These are phyloP conservation scores for Acipenser oxyrinchus DNA, from an alignment of 2,797 vertebrate genomes.

Conservation along the genomic window DNA sequence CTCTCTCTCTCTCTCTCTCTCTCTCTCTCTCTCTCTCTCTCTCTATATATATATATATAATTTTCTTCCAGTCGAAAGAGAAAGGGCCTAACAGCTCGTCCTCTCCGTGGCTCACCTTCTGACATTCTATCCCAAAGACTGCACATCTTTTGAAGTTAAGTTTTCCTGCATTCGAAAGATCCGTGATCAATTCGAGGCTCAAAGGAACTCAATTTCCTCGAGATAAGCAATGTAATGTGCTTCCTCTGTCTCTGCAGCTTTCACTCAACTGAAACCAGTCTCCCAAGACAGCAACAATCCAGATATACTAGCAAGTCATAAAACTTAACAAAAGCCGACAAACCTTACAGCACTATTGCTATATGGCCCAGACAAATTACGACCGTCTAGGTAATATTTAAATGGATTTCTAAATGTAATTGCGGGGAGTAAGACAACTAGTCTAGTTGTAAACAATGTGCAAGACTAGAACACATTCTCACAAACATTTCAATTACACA, in stretches of 20 bases:
- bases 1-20: too few species aligned
- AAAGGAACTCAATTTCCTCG: slow-evolving; percentile 34
- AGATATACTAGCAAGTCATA: slow-evolving; percentile 95
- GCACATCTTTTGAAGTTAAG: too few species aligned
- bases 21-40: too few species aligned
- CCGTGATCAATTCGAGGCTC: not conserved
- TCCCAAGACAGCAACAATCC: slow-evolving; percentile 86
- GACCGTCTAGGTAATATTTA: slow-evolving; percentile 75
- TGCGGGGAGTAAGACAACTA: slow-evolving; percentile 41
- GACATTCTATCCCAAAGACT: too few species aligned
- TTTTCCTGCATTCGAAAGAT: too few species aligned
- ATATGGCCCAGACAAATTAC: slow-evolving; percentile 74
- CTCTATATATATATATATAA: too few species aligned
- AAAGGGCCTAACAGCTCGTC: too few species aligned
- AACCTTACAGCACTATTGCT: slow-evolving; percentile 78
- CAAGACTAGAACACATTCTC: too few species aligned
- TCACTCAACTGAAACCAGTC: slow-evolving; percentile 77
- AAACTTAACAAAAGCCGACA: slow-evolving; percentile 98
- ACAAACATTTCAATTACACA: too few species aligned
- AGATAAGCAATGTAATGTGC: slow-evolving; percentile 55
- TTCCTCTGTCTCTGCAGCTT: slow-evolving; percentile 66
- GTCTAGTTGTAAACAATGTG: too few species aligned
- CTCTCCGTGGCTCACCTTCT: too few species aligned
- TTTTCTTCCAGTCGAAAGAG: too few species aligned
- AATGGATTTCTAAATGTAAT: slow-evolving; percentile 81